These are phyloP conservation scores for Boloria selene DNA, from an alignment of 2,888 invertebrate species.

Conservation along the genomic window DNA sequence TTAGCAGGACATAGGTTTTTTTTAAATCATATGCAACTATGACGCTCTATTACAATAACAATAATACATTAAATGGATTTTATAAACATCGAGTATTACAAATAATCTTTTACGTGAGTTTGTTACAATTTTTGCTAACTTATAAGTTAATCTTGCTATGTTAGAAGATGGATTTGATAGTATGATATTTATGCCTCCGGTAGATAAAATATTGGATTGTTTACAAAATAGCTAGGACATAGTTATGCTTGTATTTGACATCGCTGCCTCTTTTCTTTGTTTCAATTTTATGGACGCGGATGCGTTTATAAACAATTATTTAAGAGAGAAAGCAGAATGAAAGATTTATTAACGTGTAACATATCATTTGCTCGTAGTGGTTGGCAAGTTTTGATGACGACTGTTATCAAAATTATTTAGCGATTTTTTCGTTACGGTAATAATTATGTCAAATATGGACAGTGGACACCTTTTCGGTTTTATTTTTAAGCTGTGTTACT, in stretches of 20 bases:
- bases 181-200: no score
- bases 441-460: slow-evolving; percentile 19
- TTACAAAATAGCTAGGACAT: not conserved
- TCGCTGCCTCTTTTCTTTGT: slow-evolving; percentile 35
- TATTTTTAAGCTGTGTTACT: slow-evolving; percentile 1
- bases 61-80: no score
- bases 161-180: no score
- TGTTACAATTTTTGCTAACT: no score
- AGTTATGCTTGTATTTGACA: not conserved
- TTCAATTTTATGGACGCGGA: slow-evolving; percentile 34
- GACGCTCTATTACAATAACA: no score
- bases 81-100: no score
- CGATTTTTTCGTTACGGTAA: slow-evolving; percentile 1
- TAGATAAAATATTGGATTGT: no score
- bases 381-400: slow-evolving; percentile 18
- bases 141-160: no score
- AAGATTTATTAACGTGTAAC: slow-evolving; percentile 38
- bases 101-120: no score
- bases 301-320: slow-evolving; percentile 37
- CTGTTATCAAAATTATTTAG: slow-evolving; percentile 28
- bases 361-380: slow-evolving; percentile 32
- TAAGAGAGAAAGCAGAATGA: slow-evolving; percentile 39
- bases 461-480: slow-evolving; percentile 15
- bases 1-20: no score
- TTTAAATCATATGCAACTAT: no score